Evolutionary conservation across 2,888 invertebrate species (phyloP).

Genomic region (Cosmopolites sordidus): DNA sequence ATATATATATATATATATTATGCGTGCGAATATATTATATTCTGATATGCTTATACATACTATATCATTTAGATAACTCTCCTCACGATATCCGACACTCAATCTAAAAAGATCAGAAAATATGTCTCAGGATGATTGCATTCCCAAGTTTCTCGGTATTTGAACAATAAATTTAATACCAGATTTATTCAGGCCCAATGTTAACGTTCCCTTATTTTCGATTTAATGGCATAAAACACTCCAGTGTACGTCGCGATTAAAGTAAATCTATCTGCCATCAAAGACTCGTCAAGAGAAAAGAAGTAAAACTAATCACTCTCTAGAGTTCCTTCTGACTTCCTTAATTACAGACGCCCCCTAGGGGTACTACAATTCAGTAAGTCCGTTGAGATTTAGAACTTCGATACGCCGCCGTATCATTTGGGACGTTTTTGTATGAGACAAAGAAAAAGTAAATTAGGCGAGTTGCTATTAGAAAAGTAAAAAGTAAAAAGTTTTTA

Average conservation of each 20-base stretch:
- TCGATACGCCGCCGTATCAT: slow-evolving; percentile 6
- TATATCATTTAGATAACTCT: too few species aligned
- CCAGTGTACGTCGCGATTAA: slow-evolving; percentile 3
- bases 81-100: too few species aligned
- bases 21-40: too few species aligned
- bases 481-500: not conserved
- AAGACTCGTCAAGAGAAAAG: slow-evolving; percentile 8
- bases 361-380: slow-evolving; percentile 12
- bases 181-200: too few species aligned
- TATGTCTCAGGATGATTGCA: too few species aligned
- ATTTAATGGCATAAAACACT: too few species aligned
- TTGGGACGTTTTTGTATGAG: slow-evolving; percentile 6
- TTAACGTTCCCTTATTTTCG: too few species aligned
- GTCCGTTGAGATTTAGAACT: slow-evolving; percentile 9
- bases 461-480: not conserved
- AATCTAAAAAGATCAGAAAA: too few species aligned
- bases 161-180: too few species aligned
- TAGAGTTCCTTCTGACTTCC: slow-evolving; percentile 11
- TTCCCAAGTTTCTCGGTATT: too few species aligned
- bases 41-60: too few species aligned
- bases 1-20: too few species aligned
- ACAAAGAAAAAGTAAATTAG: slow-evolving; percentile 11
- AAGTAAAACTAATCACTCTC: slow-evolving; percentile 14
- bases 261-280: slow-evolving; percentile 6
- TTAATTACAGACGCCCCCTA: slow-evolving; percentile 12